A percentile compares a stretch with the other conserved stretches of the same genome.
phyloP scores from a whole-genome alignment of 2,888 invertebrate genomes.

The Epinotia bilunana region DNA sequence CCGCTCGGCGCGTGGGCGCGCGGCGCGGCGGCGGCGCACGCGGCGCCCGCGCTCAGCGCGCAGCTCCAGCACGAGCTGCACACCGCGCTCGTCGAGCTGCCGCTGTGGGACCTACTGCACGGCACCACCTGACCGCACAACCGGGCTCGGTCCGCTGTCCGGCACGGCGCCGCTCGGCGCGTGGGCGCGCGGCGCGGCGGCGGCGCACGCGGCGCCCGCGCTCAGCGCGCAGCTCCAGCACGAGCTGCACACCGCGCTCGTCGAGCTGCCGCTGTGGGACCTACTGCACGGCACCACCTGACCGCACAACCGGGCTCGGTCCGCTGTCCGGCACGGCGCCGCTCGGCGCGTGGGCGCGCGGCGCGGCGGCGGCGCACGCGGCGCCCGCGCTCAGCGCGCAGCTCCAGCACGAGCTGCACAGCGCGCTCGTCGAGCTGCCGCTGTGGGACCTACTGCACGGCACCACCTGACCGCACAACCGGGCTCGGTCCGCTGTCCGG shows the following conservation, averaged over 20 bases:
- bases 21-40: slow-evolving; percentile 63
- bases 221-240: slow-evolving; percentile 63
- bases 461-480: slow-evolving; percentile 69
- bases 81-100: slow-evolving; percentile 68
- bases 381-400: slow-evolving; percentile 67
- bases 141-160: slow-evolving; percentile 72
- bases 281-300: slow-evolving; percentile 55
- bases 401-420: slow-evolving; percentile 66
- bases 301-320: slow-evolving; percentile 67
- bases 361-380: slow-evolving; percentile 63
- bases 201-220: slow-evolving; percentile 68
- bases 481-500: slow-evolving; percentile 69
- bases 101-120: slow-evolving; percentile 71
- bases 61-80: slow-evolving; percentile 69
- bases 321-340: slow-evolving; percentile 70
- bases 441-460: slow-evolving; percentile 70
- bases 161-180: slow-evolving; percentile 74
- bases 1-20: slow-evolving; percentile 72
- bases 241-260: slow-evolving; percentile 68
- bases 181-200: slow-evolving; percentile 63
- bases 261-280: slow-evolving; percentile 72
- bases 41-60: slow-evolving; percentile 65
- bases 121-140: slow-evolving; percentile 67
- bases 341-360: slow-evolving; percentile 68
- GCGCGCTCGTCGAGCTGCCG: slow-evolving; percentile 69